Base-by-base conservation (phyloP, 1,140 invertebrate species). In the Cydia splendana region DNA sequence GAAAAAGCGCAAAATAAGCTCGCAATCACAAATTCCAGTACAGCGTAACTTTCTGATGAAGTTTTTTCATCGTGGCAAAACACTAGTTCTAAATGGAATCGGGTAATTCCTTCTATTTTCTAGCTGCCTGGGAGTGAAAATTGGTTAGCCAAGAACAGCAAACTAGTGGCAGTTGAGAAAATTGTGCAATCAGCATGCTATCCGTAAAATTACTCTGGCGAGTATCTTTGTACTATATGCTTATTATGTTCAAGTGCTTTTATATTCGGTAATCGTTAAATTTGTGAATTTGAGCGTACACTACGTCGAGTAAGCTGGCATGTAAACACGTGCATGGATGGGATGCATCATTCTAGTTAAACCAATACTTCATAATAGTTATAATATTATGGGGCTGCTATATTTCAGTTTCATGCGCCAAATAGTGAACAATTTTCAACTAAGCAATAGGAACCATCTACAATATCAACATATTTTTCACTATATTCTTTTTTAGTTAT, bases 41-140 rank as follows among this genome's bases (percentile, higher is more conserved):
- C 0, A 62, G 57, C 57, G 57, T 62, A 62, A 62, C 57, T 62
- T 62, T 62, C 57, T 24, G 20, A 62, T 18, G 57, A 48, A 48
- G 45, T 48, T 62, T 62, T 62, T 62, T 62, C 57, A 62, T 62
- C 57, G 57, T 7, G 24, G 57, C 57, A 62, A 62, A 62, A 62
- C 57, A 62, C 57, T 62, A 62, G 57, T 62, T 62, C 20, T 62
- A 62, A 62, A 62, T 62, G 57, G 57, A 62, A 62, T 62, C 57
- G 6, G 57, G 57, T 62, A 62, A 62, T 62, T 62, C 24, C 15
- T 6, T 62, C 57, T 62, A 62, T 62, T 62, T 62, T 62, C 57
- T 62, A 62, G 57, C 57, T 62, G 20, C 57, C 57, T 62, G 57
- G 53, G 57, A 62, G 57, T 62, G 57, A 24, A 62, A 62, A 62